A percentile compares a stretch with the other conserved stretches of the same genome.
phyloP scores from a whole-genome alignment of 1,140 invertebrate species.

The Pseudomyrmex pallidus region DNA sequence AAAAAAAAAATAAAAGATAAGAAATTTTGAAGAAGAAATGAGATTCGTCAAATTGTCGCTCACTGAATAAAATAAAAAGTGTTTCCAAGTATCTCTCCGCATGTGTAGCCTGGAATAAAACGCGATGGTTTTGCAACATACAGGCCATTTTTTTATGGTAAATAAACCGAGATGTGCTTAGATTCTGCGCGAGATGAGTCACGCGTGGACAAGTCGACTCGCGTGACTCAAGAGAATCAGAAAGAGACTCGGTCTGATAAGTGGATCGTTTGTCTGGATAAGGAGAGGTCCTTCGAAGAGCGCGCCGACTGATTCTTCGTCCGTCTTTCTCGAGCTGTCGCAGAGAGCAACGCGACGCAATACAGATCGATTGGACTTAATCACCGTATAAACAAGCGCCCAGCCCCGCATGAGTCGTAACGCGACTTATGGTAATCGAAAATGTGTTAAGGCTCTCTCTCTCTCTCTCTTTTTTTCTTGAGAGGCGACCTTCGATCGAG shows the following conservation, averaged over 20 bases:
- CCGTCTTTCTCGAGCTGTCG: constrained; percentile 21
- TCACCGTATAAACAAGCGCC: constrained; percentile 69
- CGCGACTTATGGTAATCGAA: constrained; percentile 72
- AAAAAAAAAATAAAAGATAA: too few species aligned
- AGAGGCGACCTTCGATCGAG: constrained; percentile 26
- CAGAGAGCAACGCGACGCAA: constrained; percentile 54
- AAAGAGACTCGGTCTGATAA: constrained; percentile 62
- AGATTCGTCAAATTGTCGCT: too few species aligned
- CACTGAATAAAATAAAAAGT: too few species aligned
- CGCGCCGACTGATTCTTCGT: constrained; percentile 21
- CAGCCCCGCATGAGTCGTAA: constrained; percentile 29
- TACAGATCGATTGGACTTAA: constrained; percentile 75
- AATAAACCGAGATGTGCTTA: constrained; percentile 2
- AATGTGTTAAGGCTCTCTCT: constrained; percentile 73
- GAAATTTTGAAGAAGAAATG: too few species aligned
- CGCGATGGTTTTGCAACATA: neutral
- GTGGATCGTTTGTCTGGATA: constrained; percentile 73
- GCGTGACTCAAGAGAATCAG: constrained; percentile 65
- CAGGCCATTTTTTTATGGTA: neutral
- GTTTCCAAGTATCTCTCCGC: too few species aligned
- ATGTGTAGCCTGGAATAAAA: too few species aligned
- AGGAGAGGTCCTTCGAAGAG: constrained; percentile 73
- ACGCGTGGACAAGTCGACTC: constrained; percentile 19
- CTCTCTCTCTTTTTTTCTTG: too few species aligned
- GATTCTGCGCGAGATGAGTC: constrained; percentile 48